These are phyloP conservation scores for Tapirus indicus DNA, from an alignment of 2,797 vertebrate genomes.

Conservation along the genomic window DNA sequence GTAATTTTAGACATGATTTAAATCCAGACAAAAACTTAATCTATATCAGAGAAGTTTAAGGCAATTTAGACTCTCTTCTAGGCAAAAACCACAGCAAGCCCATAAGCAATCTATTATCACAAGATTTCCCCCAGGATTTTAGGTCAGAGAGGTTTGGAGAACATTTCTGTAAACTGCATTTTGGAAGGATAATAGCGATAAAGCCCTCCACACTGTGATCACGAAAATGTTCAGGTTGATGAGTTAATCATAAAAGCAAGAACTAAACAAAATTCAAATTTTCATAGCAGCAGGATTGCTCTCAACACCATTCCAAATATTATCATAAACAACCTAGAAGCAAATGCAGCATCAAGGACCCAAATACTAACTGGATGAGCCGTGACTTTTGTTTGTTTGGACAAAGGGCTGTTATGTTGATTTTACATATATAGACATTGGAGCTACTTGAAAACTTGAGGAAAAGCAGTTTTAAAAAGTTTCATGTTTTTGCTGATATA, in stretches of 20 bases:
- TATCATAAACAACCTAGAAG: constrained; percentile 49
- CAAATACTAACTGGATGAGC: background rate
- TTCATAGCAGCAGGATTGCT: constrained; percentile 33
- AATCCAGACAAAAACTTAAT: background rate
- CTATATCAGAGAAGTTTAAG: background rate
- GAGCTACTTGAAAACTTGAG: background rate
- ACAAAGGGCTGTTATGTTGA: constrained; percentile 15
- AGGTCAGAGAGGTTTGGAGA: constrained; percentile 40
- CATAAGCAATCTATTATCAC: constrained; percentile 17
- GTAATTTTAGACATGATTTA: constrained; percentile 47
- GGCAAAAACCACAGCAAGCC: background rate
- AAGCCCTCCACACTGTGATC: background rate
- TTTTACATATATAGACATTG: background rate
- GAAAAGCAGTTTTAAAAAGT: background rate
- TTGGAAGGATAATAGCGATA: constrained; percentile 49
- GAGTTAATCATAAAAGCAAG: constrained; percentile 67
- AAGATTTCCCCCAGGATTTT: constrained; percentile 27
- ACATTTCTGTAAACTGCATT: background rate
- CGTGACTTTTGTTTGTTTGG: background rate
- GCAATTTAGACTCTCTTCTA: background rate
- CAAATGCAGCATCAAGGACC: background rate
- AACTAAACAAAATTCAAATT: constrained; percentile 72
- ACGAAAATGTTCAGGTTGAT: constrained; percentile 33
- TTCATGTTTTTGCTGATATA: background rate
- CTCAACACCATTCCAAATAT: constrained; percentile 50